These are phyloP conservation scores for Xenotilapia longispinis DNA, from an alignment of 2,113 vertebrate species.

Conservation along the genomic window DNA sequence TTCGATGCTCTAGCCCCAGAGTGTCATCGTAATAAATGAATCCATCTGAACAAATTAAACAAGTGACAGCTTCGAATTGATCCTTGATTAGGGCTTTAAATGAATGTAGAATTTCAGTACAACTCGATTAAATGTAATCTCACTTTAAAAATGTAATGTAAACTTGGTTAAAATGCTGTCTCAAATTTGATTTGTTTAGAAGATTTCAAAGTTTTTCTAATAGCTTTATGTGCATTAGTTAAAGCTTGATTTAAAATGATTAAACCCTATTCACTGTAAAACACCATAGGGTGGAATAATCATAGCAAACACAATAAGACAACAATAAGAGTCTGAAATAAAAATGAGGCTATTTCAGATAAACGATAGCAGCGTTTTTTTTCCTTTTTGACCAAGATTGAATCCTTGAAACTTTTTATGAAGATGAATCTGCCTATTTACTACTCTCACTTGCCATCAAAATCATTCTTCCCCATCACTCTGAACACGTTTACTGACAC, in stretches of 20 bases:
- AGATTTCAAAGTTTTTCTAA: neutral
- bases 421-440: conserved; percentile 36
- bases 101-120: conserved; percentile 18
- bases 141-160: conserved; percentile 23
- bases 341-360: neutral
- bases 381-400: neutral
- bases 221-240: neutral
- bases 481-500: conserved; percentile 42
- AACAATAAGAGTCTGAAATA: neutral
- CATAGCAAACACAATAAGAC: neutral
- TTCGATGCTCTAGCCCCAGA: neutral
- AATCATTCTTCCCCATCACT: conserved; percentile 1
- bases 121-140: conserved; percentile 36
- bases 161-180: conserved; percentile 5
- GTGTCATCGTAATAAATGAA: conserved; percentile 24
- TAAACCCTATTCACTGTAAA: neutral
- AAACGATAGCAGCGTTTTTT: neutral
- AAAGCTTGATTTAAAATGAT: neutral
- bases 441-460: conserved; percentile 14
- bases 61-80: conserved; percentile 39
- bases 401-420: conserved; percentile 33
- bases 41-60: conserved; percentile 37
- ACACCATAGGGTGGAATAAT: neutral
- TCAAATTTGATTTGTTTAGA: conserved; percentile 11
- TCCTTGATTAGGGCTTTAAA: conserved; percentile 43